Percentiles rank a stretch among this genome's conserved stretches.
Evolutionary conservation across 2,888 invertebrate species (phyloP).

Genomic region (Ischnus inquisitorius): DNA sequence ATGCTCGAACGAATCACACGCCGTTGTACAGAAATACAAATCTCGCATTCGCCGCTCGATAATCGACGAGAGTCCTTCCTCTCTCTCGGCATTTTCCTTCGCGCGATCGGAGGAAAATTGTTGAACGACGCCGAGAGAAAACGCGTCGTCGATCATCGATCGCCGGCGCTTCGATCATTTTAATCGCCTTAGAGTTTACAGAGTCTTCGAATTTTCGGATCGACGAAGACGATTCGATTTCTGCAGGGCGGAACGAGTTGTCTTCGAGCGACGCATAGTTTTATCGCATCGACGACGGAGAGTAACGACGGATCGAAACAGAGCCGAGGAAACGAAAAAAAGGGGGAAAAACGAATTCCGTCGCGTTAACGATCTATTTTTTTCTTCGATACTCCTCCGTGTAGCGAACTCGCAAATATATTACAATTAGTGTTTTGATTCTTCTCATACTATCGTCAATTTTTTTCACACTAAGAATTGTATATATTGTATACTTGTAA

Average conservation of each 20-base stretch:
- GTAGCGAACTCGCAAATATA: constrained; percentile 43
- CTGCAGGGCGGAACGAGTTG: constrained; percentile 61
- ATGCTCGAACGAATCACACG: neutral
- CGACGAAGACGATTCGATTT: constrained; percentile 37
- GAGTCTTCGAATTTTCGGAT: constrained; percentile 22
- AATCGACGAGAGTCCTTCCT: neutral
- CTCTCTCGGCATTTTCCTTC: neutral
- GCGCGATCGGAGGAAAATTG: constrained; percentile 7
- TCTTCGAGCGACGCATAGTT: constrained; percentile 50
- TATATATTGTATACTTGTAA: constrained; percentile 68
- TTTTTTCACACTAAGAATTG: constrained; percentile 63
- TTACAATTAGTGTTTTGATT: constrained; percentile 38
- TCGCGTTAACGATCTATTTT: constrained; percentile 19
- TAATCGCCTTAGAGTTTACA: constrained; percentile 32
- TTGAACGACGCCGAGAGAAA: constrained; percentile 13
- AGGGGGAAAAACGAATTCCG: neutral
- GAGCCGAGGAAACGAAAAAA: constrained; percentile 3
- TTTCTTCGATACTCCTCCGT: constrained; percentile 45
- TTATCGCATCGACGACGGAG: constrained; percentile 32
- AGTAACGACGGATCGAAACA: constrained; percentile 14
- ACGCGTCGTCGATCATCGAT: constrained; percentile 23
- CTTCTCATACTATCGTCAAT: constrained; percentile 38
- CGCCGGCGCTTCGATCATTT: constrained; percentile 6
- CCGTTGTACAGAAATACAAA: constrained; percentile 46
- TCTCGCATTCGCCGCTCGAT: constrained; percentile 12